A percentile compares a stretch with the other conserved stretches of the same genome.
Evolutionary conservation across 2,113 vertebrate genomes (phyloP).

Genomic region (Gallinago undulata): DNA sequence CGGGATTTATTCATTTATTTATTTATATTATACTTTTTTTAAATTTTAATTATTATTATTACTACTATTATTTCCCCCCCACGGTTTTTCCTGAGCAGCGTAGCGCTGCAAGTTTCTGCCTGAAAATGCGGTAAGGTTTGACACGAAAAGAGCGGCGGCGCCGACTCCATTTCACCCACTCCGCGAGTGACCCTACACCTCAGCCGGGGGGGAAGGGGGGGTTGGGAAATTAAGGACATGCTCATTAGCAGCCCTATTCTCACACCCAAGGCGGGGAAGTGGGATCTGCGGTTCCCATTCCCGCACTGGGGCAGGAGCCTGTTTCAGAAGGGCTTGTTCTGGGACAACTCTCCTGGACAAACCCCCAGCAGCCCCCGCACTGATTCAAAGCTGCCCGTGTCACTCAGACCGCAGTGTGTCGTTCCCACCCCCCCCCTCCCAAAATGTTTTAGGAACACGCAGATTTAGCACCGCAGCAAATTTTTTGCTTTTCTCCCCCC

Average conservation of each 20-base stretch:
- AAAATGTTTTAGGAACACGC: not conserved
- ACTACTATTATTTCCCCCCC: not conserved
- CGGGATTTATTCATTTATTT: not conserved
- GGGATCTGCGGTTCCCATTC: not conserved
- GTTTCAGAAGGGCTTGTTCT: not conserved
- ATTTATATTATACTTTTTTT: no score
- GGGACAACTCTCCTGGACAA: not conserved
- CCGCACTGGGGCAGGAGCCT: not conserved
- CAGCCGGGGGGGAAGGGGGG: no score
- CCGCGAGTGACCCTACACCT: no score
- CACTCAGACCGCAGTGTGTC: not conserved
- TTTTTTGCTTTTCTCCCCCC: no score
- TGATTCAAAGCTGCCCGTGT: not conserved
- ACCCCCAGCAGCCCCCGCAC: not conserved
- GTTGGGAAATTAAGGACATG: not conserved
- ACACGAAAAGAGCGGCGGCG: no score
- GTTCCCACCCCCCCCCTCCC: not conserved
- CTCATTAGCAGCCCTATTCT: rapidly evolving
- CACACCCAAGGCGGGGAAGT: not conserved
- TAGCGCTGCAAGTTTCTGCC: no score
- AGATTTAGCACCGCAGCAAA: not conserved
- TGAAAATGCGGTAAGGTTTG: no score
- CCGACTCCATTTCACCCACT: no score
- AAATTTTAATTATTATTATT: not conserved
- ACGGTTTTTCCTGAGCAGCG: no score